Evolutionary conservation across 2,797 vertebrate species (phyloP).

Genomic region (Staurois parvus): DNA sequence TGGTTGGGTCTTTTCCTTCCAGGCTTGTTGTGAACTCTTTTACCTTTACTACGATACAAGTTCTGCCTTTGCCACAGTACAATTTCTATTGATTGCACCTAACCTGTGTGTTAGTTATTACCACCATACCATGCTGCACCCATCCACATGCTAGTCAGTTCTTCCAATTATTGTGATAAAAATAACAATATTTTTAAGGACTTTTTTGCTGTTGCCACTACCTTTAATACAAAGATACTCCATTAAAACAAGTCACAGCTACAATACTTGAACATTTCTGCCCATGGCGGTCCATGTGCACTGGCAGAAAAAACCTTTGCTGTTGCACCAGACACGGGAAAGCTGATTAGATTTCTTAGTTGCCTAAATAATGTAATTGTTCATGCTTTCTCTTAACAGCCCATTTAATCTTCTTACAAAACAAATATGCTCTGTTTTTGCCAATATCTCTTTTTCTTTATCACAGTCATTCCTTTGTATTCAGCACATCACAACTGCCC

Average conservation of each 20-base stretch:
- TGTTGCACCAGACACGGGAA: not conserved
- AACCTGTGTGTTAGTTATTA: no score
- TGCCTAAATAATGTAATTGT: conserved; percentile 24
- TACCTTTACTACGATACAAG: no score
- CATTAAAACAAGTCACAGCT: not conserved
- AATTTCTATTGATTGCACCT: no score
- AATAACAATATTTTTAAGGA: no score
- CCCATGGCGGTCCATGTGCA: not conserved
- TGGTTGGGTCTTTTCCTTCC: no score
- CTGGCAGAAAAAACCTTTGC: not conserved
- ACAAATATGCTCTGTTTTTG: conserved; percentile 37
- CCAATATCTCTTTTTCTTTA: not conserved
- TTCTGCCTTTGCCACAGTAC: no score
- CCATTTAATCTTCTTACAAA: conserved; percentile 44
- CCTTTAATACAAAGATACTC: no score
- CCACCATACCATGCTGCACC: no score
- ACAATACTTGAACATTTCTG: not conserved
- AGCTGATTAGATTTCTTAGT: conserved; percentile 38
- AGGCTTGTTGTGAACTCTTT: no score
- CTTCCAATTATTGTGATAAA: no score
- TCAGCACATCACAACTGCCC: not conserved
- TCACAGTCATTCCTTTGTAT: conserved; percentile 43
- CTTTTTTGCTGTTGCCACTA: no score
- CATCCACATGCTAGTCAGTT: no score
- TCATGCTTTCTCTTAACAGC: not conserved